Evolutionary conservation across 1,140 invertebrate genomes (phyloP), one percentile per base, ranked within the genome.

Genomic region (Luehdorfia chinensis): DNA sequence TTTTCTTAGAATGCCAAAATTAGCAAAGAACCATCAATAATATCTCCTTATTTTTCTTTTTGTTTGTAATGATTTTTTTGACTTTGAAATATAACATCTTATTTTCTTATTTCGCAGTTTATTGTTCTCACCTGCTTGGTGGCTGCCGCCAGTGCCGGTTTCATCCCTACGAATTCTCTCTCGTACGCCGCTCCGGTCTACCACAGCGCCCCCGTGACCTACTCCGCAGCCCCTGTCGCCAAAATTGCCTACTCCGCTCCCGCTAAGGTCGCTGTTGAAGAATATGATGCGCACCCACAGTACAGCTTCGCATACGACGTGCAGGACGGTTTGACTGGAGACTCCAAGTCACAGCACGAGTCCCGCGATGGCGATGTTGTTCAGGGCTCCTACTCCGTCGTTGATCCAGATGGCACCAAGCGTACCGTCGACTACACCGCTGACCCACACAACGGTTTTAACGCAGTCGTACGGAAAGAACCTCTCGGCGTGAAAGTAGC

Each of bases 231-330:
- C n/a, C 28, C 28, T 9, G 28, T 31, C n/a, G 28, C 28, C 11
- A 27, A 27, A 27, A 2, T 57, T 4, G 49, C 55, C 34, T 50
- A 55, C 33, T 23, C 37, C 3, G 47, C 49, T n/a, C 23, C 23
- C 6, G 23, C 9, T 27, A n/a, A 6, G 1, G 9, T 8, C 6
- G 23, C 7, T 7, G 19, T 61, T 4, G 61, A 67, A 14, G 59
- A 67, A 15, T 69, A 62, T 45, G 85, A 89, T 44, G 84, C 87
- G 15, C 87, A 90, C 52, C 90, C 90, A 0, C 89, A 91, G 41
- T 92, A 91, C 70, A 87, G 87, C 45, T 92, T 90, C 61, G 87
- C 87, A 1, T 92, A 92, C 64, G 87, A 88, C 18, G 90, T 92
- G 0, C 88, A 91, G 19, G 91, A 92, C 49, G 71, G 78, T 7